Evolutionary conservation across 2,797 vertebrate species (phyloP).

Genomic region (Gobionotothen gibberifrons): DNA sequence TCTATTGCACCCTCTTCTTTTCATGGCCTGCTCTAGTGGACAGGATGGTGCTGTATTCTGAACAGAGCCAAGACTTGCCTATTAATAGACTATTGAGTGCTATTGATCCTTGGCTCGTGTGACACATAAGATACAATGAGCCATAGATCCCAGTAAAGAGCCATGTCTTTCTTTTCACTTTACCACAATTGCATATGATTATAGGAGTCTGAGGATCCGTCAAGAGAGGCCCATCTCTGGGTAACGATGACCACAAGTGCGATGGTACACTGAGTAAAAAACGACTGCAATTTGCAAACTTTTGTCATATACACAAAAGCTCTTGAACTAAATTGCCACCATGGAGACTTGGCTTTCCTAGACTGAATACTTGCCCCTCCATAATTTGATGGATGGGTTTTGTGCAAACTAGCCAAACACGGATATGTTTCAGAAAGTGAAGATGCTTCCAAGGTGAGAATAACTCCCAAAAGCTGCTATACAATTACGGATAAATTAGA

Average conservation of each 20-base stretch:
- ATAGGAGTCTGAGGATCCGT: conserved; percentile 77
- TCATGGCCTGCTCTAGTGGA: conserved; percentile 79
- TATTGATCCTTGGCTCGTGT: conserved; percentile 86
- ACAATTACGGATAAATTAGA: conserved; percentile 86
- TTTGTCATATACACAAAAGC: conserved; percentile 81
- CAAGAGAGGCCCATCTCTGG: conserved; percentile 56
- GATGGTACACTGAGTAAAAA: conserved; percentile 70
- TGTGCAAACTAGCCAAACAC: conserved; percentile 66
- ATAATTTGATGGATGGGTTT: conserved; percentile 62
- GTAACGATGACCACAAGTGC: conserved; percentile 64
- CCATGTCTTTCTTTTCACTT: conserved; percentile 82
- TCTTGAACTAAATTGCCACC: conserved; percentile 66
- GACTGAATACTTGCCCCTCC: conserved; percentile 45
- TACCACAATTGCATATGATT: conserved; percentile 88
- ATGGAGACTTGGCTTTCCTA: conserved; percentile 56
- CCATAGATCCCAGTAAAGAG: conserved; percentile 85
- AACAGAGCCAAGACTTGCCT: conserved; percentile 81
- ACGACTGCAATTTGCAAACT: conserved; percentile 78
- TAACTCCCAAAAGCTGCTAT: conserved; percentile 74
- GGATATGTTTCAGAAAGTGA: conserved; percentile 71
- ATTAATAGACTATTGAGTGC: conserved; percentile 90
- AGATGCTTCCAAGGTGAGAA: conserved; percentile 78
- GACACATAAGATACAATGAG: conserved; percentile 88
- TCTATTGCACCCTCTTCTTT: conserved; percentile 83
- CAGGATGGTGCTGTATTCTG: conserved; percentile 79